Evolutionary conservation across 1,140 invertebrate genomes (phyloP).

Genomic region (Hyposmocoma kahamanoa): DNA sequence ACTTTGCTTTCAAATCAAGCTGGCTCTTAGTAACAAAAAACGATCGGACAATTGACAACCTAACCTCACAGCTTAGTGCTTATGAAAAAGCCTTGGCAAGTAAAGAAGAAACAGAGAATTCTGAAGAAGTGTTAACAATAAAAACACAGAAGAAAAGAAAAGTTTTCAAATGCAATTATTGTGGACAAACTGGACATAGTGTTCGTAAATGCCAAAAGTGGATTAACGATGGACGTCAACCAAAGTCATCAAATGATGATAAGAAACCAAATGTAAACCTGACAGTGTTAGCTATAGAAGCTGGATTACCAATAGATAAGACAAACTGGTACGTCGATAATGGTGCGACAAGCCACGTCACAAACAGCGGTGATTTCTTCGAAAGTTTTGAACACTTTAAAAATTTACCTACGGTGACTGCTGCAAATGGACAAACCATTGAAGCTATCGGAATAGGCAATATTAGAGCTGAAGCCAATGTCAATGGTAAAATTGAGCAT

Average conservation of each 20-base stretch:
- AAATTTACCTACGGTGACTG: neutral
- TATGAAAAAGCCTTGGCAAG: conserved; percentile 10
- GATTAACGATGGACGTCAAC: conserved; percentile 12
- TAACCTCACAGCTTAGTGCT: conserved; percentile 14
- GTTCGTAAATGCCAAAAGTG: conserved; percentile 14
- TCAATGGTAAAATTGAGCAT: neutral
- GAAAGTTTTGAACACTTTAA: conserved; percentile 2
- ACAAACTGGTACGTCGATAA: conserved; percentile 14
- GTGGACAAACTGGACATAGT: conserved; percentile 11
- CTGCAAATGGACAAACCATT: conserved; percentile 1
- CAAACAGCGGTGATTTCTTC: conserved; percentile 2
- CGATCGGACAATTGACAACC: conserved; percentile 14
- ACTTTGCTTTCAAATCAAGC: conserved; percentile 17
- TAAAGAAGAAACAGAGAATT: neutral
- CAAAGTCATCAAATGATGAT: conserved; percentile 11
- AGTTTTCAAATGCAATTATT: conserved; percentile 12
- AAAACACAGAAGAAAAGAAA: conserved; percentile 6
- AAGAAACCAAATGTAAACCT: no score
- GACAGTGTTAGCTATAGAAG: no score
- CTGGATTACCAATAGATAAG: no score
- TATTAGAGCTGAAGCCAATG: neutral
- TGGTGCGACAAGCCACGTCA: conserved; percentile 11
- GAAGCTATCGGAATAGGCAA: conserved; percentile 1
- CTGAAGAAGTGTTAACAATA: neutral
- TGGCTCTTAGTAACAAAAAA: conserved; percentile 13